Conservation (phyloP, 2,888 invertebrate species). For the Adela reaumurella region DNA sequence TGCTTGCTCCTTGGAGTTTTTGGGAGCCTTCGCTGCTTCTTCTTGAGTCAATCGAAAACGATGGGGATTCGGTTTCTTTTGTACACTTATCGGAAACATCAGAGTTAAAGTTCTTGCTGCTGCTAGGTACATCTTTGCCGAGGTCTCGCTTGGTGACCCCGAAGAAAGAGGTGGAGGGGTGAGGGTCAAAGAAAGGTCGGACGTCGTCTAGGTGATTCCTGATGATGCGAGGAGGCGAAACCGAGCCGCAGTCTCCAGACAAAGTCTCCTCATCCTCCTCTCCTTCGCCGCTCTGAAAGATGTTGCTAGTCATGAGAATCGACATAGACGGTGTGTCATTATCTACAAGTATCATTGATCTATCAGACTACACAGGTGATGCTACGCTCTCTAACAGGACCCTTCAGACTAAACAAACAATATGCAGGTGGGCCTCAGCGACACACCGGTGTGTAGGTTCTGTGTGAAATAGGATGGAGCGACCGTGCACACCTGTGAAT, state of each 20-base stretch:
- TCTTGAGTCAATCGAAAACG: not conserved
- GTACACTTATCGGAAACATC: conserved; percentile 39
- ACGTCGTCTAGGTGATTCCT: conserved; percentile 27
- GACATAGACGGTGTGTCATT: too few relatives aligned
- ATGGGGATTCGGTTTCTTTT: conserved; percentile 12
- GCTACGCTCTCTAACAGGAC: not conserved
- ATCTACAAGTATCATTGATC: too few relatives aligned
- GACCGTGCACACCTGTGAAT: too few relatives aligned
- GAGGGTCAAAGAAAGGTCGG: conserved; percentile 17
- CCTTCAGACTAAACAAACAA: too few relatives aligned
- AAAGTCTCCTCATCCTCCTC: conserved; percentile 59
- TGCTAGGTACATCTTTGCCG: conserved; percentile 40
- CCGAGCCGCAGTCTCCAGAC: conserved; percentile 42
- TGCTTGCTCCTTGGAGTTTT: too few relatives aligned
- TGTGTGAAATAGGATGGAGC: too few relatives aligned
- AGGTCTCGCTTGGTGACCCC: conserved; percentile 37
- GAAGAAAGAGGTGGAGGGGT: conserved; percentile 27
- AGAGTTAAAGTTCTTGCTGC: conserved; percentile 39
- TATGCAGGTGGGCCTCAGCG: too few relatives aligned
- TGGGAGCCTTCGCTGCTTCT: too few relatives aligned
- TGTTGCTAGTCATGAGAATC: not conserved
- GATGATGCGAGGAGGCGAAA: conserved; percentile 31
- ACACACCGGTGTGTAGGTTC: too few relatives aligned
- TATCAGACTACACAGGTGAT: not conserved
- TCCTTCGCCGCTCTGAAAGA: conserved; percentile 38